Base-by-base conservation (phyloP, 1,140 invertebrate species). In the Sycophaga agraensis region DNA sequence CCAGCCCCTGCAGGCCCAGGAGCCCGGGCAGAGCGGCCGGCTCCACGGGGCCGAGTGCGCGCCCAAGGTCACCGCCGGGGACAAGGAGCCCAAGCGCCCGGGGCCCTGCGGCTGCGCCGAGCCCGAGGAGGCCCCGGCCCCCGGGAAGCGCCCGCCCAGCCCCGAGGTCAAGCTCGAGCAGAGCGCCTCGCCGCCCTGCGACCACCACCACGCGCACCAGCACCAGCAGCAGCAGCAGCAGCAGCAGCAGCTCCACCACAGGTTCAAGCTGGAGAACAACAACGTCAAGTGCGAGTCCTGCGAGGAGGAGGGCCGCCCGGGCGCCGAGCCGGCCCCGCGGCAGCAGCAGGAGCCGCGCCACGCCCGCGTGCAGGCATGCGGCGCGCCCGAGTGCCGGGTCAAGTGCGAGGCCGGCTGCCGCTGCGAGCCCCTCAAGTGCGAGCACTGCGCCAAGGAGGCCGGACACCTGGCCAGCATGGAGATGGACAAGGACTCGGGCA, bases 231-330 rank as follows among this genome's bases (percentile, higher is more conserved):
- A 54, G 11, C 37, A 42, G n/a, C 7, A 1, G 19, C 26, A 40
- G 9, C 35, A 42, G 11, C 50, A 48, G 11, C 59, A 56, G 1
- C 56, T 63, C 6, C 66, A 63, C 61, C 71, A 68, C 17, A 65
- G 67, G 17, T 73, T 79, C 49, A 81, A 81, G 51, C 24, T 79
- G 17, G 79, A 81, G 59, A 80, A 80, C 57, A 80, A 79, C 59
- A 77, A 78, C 49, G 78, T 80, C 16, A 80, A 81, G 54, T 80
- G 78, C 59, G 78, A 81, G 17, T 73, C 76, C 5, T 78, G 79
- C 48, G 79, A 70, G 8, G 49, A 60, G 19, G 24, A 19, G 8
- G 4, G 14, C 1, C 21, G 21, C 1, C 4, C n/a, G 5, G 42
- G 22, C 5, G 16, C 21, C 1, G 21, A 16, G 73, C 60, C 70